Evolutionary conservation across 1,140 invertebrate genomes (phyloP).

Genomic region (Solen grandis): DNA sequence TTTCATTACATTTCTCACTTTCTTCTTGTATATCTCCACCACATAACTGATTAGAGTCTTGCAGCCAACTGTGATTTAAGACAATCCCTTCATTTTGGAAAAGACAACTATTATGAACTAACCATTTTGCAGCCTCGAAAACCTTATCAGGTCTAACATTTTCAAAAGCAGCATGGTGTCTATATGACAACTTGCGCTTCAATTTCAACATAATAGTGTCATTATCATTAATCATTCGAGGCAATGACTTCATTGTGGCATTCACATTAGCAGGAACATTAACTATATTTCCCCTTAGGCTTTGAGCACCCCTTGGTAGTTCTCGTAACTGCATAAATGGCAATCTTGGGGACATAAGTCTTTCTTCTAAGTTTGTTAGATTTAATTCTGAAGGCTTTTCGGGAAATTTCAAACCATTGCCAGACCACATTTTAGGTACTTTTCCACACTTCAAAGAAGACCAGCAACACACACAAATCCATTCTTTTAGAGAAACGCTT

Average conservation of each 20-base stretch:
- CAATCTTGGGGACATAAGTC: slow-evolving; percentile 33
- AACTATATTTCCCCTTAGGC: slow-evolving; percentile 53
- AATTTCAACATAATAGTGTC: slow-evolving; percentile 44
- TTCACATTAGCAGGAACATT: slow-evolving; percentile 60
- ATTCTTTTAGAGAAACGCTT: neutral
- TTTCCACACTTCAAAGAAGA: no score
- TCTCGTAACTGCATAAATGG: slow-evolving; percentile 64
- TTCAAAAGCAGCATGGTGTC: slow-evolving; percentile 47
- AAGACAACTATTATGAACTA: slow-evolving; percentile 36
- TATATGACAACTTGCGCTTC: slow-evolving; percentile 52
- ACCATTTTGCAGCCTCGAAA: slow-evolving; percentile 25
- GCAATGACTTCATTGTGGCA: slow-evolving; percentile 56
- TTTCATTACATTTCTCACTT: no score
- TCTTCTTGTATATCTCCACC: neutral
- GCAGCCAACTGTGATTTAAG: neutral
- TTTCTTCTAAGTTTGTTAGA: slow-evolving; percentile 35
- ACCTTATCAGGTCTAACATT: slow-evolving; percentile 49
- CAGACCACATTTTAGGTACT: no score
- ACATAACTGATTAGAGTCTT: neutral
- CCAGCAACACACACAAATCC: slow-evolving; percentile 2
- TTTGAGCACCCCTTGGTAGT: slow-evolving; percentile 46
- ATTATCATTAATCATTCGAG: slow-evolving; percentile 24
- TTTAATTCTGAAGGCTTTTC: slow-evolving; percentile 44
- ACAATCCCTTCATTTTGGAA: slow-evolving; percentile 33
- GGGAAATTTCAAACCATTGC: slow-evolving; percentile 56